These are phyloP conservation scores for Euthynnus affinis DNA, from an alignment of 2,797 vertebrate genomes.

Conservation along the genomic window DNA sequence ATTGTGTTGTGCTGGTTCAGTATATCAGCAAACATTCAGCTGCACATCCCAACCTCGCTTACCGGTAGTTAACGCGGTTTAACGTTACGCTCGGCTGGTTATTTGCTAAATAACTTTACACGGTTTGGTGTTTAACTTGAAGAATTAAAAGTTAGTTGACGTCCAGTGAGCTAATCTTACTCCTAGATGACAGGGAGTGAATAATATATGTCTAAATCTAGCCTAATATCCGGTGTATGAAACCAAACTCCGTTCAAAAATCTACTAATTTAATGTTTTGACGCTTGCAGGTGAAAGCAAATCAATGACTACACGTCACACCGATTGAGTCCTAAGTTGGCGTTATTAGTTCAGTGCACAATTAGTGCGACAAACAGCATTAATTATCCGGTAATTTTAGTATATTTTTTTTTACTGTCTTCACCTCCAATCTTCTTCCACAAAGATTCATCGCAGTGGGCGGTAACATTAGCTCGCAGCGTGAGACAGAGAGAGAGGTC, in stretches of 20 bases:
- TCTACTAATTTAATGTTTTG: not conserved
- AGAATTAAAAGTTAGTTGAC: not conserved
- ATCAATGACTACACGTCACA: rapidly evolving
- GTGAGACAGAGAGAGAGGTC: not conserved
- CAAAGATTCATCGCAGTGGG: conserved; percentile 5
- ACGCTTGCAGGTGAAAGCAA: rapidly evolving
- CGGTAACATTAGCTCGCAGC: conserved; percentile 6
- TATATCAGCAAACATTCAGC: too few relatives aligned
- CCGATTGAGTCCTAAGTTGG: rapidly evolving
- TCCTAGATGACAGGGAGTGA: not conserved
- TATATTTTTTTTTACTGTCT: not conserved
- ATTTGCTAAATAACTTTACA: not conserved
- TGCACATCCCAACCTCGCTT: too few relatives aligned
- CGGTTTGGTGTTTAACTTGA: not conserved
- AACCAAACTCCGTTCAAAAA: conserved; percentile 5
- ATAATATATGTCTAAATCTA: rapidly evolving
- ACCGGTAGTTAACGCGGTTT: too few relatives aligned
- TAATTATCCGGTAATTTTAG: not conserved
- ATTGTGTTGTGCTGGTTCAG: too few relatives aligned
- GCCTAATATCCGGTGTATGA: rapidly evolving
- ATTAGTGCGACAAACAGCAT: not conserved
- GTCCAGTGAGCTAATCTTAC: not conserved
- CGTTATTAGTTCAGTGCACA: rapidly evolving
- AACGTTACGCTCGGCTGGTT: too few relatives aligned
- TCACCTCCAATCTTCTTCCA: not conserved